These are phyloP conservation scores for Propithecus perrieri DNA, from an alignment of 2,797 vertebrate species.

Conservation along the genomic window DNA sequence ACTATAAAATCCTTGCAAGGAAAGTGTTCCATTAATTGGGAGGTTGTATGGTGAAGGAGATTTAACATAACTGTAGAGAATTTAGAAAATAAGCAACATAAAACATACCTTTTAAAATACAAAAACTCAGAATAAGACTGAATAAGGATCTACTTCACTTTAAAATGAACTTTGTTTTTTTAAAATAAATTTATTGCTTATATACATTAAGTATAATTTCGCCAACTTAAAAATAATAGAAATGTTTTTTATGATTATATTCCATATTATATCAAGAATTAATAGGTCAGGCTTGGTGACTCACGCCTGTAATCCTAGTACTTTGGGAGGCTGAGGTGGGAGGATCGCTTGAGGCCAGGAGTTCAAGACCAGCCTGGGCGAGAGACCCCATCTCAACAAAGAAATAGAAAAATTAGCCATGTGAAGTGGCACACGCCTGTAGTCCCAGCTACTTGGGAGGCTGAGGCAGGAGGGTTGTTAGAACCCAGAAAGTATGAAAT, in stretches of 20 bases:
- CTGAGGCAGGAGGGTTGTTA: too few relatives aligned
- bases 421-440: too few relatives aligned
- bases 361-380: too few relatives aligned
- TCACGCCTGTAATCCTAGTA: too few relatives aligned
- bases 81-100: background rate
- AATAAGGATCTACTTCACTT: background rate
- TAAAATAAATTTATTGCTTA: background rate
- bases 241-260: background rate
- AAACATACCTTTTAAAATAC: background rate
- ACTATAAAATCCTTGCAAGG: background rate
- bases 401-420: background rate
- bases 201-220: background rate
- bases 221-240: background rate
- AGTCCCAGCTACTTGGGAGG: too few relatives aligned
- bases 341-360: too few relatives aligned
- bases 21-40: background rate
- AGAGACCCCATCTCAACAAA: background rate
- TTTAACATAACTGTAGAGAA: background rate
- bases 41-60: background rate
- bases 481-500: too few relatives aligned
- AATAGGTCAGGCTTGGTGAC: too few relatives aligned
- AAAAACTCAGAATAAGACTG: background rate
- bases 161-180: background rate
- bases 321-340: too few relatives aligned
- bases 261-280: background rate